Evolutionary conservation across 1,140 invertebrate species (phyloP), one percentile per base, ranked within the genome.

Genomic region (Branchinecta lynchi): DNA sequence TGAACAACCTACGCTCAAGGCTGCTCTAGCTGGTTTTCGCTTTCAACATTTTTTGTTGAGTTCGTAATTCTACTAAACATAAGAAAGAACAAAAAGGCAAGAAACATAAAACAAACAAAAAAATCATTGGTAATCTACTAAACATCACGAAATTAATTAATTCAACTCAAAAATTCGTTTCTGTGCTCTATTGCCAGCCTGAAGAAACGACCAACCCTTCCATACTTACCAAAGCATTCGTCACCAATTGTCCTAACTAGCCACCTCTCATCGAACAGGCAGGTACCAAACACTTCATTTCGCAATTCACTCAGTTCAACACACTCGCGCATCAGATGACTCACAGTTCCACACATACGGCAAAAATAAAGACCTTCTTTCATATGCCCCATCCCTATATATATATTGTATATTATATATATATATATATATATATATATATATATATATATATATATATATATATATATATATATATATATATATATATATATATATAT

Each of bases 321-420:
- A 3, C 43, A 17, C 43, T 12, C 43, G 66, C 43, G 45, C 66
- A 67, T 15, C 43, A 67, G 12, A 17, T 32, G 20, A 21, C 17
- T 21, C 65, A 65, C 66, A 68, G 51, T 9, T 17, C 45, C 43
- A 17, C 21, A 60, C 60, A 66, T 60, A 69, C 45, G 12, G 43
- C 43, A 67, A 67, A 44, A 44, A 67, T 67, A 32, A 44, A 67
- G 43, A 67, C 43, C 43, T 32, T 44, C 43, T 12, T 67, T 32
- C 66, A 67, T 43, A 43, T 67, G 43, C 43, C 66, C 66, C 66
- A 32, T 44, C 43, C 43, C 66, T 8, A 67, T 32, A 44, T 67
- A 32, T 44, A 43, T 67, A 20, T 43, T 65, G 65, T n/a, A n/a
- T n/a, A n/a, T n/a, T n/a, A n/a, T n/a, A n/a, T n/a, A n/a, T n/a